Evolutionary conservation across 2,113 vertebrate genomes (phyloP), one percentile per base, ranked within the genome.

Genomic region (Globicephala melas): DNA sequence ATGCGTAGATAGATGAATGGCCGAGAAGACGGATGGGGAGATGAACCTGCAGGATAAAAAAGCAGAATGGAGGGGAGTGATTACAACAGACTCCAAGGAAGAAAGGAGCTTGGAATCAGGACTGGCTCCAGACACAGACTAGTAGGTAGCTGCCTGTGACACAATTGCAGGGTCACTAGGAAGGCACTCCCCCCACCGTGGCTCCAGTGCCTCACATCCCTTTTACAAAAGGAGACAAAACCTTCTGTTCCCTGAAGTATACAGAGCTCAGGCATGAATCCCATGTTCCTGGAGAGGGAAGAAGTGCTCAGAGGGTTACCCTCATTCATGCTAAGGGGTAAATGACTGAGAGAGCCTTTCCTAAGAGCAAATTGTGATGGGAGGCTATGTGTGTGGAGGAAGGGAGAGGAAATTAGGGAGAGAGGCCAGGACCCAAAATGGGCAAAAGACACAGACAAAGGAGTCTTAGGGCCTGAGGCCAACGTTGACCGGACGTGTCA

Each of bases 151-250:
- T 93, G 74, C 81, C 80, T 33, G 10, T 8, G 10, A 71, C 81
- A 50, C 44, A 53, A 28, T 60, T 87, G 87, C 94, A 87, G 94
- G 95, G 94, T 91, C 65, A 91, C 70, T 62, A 63, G 38, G 44
- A 76, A 92, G 77, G 77, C 83, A 36, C 77, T 60, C 6, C 31
- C 31, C 11, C 38, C 12, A 38, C 7, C 50, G 17, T 36, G 33
- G 62, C 83, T 67, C 73, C 38, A 62, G n/a, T 2, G 33, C 25
- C 63, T 83, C 65, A 62, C 58, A 70, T 74, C 53, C 18, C 26
- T 88, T 91, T 90, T 50, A 87, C 28, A 58, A 31, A 93, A 76
- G 68, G 44, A 86, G 81, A 71, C 33, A 65, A 76, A 84, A 50
- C 26, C 60, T 96, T 95, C 83, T 83, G 93, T 71, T 94, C 28